Evolutionary conservation across 1,140 invertebrate genomes (phyloP).

Genomic region (Paraescarpia echinospica): DNA sequence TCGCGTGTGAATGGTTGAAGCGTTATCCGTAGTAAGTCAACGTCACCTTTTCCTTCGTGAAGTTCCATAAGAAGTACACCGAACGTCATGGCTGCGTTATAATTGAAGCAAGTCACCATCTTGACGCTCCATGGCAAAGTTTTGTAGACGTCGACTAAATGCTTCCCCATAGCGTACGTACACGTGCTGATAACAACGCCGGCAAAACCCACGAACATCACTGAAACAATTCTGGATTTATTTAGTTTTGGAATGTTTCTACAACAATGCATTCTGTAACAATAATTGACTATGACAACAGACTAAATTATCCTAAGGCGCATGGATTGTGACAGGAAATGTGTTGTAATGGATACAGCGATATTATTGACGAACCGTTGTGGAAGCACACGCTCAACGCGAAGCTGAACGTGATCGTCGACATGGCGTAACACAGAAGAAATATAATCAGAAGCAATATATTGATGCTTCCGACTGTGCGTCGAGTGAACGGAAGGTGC

Average conservation of each 20-base stretch:
- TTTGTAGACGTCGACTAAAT: neutral
- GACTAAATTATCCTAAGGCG: neutral
- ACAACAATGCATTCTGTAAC: neutral
- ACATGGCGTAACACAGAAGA: constrained; percentile 60
- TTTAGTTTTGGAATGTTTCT: neutral
- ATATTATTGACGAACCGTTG: constrained; percentile 58
- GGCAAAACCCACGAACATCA: neutral
- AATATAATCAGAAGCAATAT: constrained; percentile 54
- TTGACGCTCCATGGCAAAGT: neutral
- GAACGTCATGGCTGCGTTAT: neutral
- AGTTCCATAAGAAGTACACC: neutral
- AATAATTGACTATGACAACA: neutral
- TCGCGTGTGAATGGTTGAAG: too few species aligned
- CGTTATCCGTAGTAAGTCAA: neutral
- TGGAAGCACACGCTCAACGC: constrained; percentile 62
- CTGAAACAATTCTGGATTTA: neutral
- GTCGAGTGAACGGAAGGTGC: neutral
- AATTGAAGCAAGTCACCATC: neutral
- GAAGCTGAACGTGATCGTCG: constrained; percentile 63
- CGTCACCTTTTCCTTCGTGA: neutral
- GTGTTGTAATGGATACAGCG: too few species aligned
- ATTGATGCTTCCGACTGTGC: neutral
- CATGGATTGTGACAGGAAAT: too few species aligned
- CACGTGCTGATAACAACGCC: neutral
- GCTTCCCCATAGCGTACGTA: neutral